Percentiles rank a stretch among this genome's conserved stretches.
Evolutionary conservation across 1,140 invertebrate genomes (phyloP).

Genomic region (Stegodyphus mimosarum): DNA sequence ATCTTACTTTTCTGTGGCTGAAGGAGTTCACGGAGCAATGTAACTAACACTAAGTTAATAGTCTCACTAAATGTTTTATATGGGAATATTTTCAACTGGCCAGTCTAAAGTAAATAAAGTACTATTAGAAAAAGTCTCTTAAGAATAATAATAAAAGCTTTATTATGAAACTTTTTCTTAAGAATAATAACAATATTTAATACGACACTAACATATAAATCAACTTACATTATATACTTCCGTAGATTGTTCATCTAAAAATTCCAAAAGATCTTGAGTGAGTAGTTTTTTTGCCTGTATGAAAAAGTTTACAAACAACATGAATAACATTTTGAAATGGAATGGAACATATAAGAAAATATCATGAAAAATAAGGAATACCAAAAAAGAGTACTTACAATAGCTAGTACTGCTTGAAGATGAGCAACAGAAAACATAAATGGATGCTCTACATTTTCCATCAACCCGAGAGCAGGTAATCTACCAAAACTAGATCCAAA

Average conservation of each 20-base stretch:
- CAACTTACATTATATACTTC: slow-evolving; percentile 73
- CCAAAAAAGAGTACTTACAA: slow-evolving; percentile 64
- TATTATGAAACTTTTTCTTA: too few relatives aligned
- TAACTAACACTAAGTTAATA: slow-evolving; percentile 92
- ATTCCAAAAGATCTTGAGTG: slow-evolving; percentile 82
- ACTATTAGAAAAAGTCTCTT: background rate
- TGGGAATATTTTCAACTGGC: slow-evolving; percentile 79
- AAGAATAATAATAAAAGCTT: too few relatives aligned
- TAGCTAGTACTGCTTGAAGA: slow-evolving; percentile 66
- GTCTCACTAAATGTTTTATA: slow-evolving; percentile 95
- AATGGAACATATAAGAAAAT: background rate
- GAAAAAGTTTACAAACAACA: background rate
- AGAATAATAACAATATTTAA: background rate
- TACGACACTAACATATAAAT: background rate
- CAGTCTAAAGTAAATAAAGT: slow-evolving; percentile 64
- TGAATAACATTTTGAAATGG: background rate
- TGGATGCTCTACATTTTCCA: slow-evolving; percentile 66
- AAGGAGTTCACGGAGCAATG: slow-evolving; percentile 88
- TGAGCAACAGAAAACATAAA: slow-evolving; percentile 68
- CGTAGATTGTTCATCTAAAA: slow-evolving; percentile 83
- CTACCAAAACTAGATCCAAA: slow-evolving; percentile 87
- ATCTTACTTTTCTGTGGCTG: slow-evolving; percentile 81
- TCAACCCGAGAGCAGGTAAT: slow-evolving; percentile 66
- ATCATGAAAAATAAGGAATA: background rate
- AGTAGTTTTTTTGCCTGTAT: slow-evolving; percentile 83